Conservation (phyloP, 92 coral and sea anemone genomes). For the Diadumene lineata region DNA sequence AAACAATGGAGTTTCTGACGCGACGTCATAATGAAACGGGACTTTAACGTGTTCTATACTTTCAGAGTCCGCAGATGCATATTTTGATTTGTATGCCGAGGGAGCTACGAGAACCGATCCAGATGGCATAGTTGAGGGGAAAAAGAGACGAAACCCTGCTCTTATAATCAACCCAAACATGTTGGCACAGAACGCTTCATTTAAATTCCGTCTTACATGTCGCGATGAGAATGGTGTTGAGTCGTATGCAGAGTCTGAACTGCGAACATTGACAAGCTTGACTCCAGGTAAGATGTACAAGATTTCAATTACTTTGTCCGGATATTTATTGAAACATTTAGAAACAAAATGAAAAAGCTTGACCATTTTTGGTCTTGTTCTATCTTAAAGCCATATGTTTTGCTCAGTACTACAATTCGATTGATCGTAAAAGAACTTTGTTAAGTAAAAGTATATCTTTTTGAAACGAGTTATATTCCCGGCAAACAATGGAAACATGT, state of each 20-base stretch:
- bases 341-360: no score
- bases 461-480: no score
- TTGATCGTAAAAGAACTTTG: no score
- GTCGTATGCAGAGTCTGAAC: slow-evolving; percentile 51
- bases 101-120: neutral
- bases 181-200: slow-evolving; percentile 31
- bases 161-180: slow-evolving; percentile 16
- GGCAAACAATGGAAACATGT: no score
- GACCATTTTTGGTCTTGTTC: no score
- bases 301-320: no score
- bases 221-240: slow-evolving; percentile 21
- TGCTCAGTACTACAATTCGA: no score
- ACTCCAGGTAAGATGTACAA: slow-evolving; percentile 46
- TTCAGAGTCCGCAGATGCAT: neutral
- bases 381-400: no score
- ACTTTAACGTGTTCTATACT: neutral
- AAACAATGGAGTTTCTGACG: no score
- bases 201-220: slow-evolving; percentile 18
- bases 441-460: no score
- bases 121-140: neutral
- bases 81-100: neutral
- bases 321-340: no score
- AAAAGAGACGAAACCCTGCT: neutral
- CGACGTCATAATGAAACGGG: no score
- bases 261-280: slow-evolving; percentile 40